Evolutionary conservation across 2,113 vertebrate species (phyloP), one percentile per base, ranked within the genome.

Genomic region (Lepisosteus oculatus): DNA sequence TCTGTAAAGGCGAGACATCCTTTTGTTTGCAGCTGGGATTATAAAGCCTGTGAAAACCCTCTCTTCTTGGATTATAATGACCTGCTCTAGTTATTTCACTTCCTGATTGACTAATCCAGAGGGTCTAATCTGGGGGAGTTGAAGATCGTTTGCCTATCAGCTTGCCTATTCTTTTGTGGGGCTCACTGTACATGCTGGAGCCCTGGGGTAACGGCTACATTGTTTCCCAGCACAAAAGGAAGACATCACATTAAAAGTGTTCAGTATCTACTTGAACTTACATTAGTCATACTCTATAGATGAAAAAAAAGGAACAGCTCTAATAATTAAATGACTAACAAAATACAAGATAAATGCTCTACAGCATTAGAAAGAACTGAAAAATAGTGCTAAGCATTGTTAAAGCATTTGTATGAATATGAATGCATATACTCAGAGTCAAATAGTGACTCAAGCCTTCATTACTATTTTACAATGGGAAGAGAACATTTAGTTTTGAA

Each of bases 181-280:
- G 67, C 80, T 83, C 84, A 80, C 77, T 74, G 66, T 84, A 74
- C 82, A 79, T 76, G 5, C 45, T 71, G 72, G 81, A 73, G 79
- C 83, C 87, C 80, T 80, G 65, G 81, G 89, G 84, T 78, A 67
- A 72, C 57, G 76, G 77, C n/a, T 76, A 79, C 74, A 85, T 90
- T 90, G 89, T 92, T 82, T 84, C 73, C 63, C 54, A 0, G 15
- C 76, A 93, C 88, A 90, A 92, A 90, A 84, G 82, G 77, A 80
- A 83, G 77, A 84, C 83, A 73, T 80, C 78, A 71, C 83, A 84
- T 86, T 81, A 81, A 82, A 88, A 85, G 83, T 85, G 75, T 55
- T 74, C 80, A 66, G 78, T 85, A 80, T 85, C 80, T 70, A 74
- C 71, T 80, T 84, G 83, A 89, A 87, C 86, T 88, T 80, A 42